Percentiles rank a stretch among this genome's conserved stretches.
phyloP scores from a whole-genome alignment of 2,888 invertebrate genomes.

The Hydraecia micacea region DNA sequence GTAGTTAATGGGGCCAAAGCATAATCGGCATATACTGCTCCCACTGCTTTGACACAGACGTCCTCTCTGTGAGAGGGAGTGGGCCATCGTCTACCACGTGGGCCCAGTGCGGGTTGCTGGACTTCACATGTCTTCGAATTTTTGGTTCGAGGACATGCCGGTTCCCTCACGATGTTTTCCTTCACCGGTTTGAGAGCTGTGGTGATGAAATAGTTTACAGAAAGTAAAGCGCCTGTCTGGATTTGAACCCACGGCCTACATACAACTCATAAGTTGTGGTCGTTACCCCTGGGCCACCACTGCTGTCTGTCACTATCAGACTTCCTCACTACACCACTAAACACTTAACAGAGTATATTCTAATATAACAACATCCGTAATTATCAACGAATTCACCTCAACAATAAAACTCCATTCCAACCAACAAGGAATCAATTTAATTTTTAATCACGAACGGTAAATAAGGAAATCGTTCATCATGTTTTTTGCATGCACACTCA shows the following conservation, averaged over 20 bases:
- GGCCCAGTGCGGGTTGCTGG: no score
- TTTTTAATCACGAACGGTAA: constrained; percentile 49
- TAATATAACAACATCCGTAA: constrained; percentile 23
- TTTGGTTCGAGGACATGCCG: no score
- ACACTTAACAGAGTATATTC: not conserved
- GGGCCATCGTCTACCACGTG: no score
- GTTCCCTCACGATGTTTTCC: no score
- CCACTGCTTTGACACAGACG: no score
- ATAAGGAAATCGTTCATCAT: constrained; percentile 60
- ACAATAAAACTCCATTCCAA: constrained; percentile 24
- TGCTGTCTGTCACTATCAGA: not conserved
- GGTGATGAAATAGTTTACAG: no score
- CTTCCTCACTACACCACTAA: not conserved
- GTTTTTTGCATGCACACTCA: constrained; percentile 52
- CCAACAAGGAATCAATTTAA: constrained; percentile 50
- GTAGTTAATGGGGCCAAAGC: no score
- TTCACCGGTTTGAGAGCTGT: no score
- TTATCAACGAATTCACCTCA: not conserved
- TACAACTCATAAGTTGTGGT: no score
- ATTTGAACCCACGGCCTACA: not conserved
- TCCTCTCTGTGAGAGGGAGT: no score
- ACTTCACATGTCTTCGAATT: no score
- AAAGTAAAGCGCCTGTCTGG: not conserved
- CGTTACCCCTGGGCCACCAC: not conserved
- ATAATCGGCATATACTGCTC: no score